Conservation (phyloP, 2,113 vertebrate genomes). For the Atrichornis clamosus region DNA sequence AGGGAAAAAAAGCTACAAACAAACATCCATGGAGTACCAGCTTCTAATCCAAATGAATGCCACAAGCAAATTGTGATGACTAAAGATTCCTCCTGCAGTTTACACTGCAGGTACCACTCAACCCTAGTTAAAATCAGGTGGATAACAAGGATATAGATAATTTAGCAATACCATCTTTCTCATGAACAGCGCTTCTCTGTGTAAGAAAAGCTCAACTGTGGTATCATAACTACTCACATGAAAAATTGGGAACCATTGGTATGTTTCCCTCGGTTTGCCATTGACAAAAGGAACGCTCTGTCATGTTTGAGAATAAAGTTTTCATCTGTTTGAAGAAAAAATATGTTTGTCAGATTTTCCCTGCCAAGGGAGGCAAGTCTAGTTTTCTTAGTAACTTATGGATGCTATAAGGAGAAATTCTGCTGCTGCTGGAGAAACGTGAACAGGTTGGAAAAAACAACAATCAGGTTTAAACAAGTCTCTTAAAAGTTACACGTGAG, state of each 20-base stretch:
- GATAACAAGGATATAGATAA: not conserved
- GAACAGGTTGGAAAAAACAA: constrained; percentile 35
- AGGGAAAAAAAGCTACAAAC: not conserved
- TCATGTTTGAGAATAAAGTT: constrained; percentile 99
- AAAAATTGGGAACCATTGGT: constrained; percentile 99
- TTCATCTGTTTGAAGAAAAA: constrained; percentile 91
- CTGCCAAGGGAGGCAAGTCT: not conserved
- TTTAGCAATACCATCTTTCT: constrained; percentile 75
- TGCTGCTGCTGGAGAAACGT: constrained; percentile 66
- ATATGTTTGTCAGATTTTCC: constrained; percentile 60
- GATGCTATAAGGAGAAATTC: constrained; percentile 63
- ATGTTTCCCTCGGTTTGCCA: constrained; percentile 99
- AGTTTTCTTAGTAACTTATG: constrained; percentile 60
- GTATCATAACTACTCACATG: constrained; percentile 86
- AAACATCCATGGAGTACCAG: not conserved
- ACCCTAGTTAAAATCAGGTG: not conserved
- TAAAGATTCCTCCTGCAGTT: not conserved
- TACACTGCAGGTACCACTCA: not conserved
- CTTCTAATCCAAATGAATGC: not conserved
- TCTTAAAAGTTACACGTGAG: not conserved
- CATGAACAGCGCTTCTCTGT: constrained; percentile 79
- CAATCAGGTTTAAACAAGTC: constrained; percentile 6
- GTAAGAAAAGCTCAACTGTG: constrained; percentile 55
- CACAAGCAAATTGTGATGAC: not conserved
- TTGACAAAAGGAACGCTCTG: constrained; percentile 97